phyloP scores from a whole-genome alignment of 2,888 invertebrate genomes.

The Kuschelorhynchus macadamiae region DNA sequence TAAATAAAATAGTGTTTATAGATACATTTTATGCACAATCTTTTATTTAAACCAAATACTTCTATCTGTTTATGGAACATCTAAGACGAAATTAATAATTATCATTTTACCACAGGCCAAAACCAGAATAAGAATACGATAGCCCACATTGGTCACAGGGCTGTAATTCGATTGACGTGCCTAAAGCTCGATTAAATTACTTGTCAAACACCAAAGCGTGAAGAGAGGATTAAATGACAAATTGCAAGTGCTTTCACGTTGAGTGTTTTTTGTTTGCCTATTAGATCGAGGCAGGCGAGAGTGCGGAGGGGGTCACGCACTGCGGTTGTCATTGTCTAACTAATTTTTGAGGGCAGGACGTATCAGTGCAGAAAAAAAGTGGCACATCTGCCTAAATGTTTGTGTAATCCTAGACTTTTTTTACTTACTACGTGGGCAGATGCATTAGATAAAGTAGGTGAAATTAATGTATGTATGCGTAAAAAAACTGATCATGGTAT shows the following conservation, averaged over 20 bases:
- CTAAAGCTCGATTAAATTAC: constrained; percentile 58
- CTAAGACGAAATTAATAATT: no score
- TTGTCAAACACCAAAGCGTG: constrained; percentile 63
- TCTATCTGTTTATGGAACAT: no score
- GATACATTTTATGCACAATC: no score
- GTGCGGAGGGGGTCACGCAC: constrained; percentile 36
- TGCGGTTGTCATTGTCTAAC: constrained; percentile 41
- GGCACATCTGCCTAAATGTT: constrained; percentile 41
- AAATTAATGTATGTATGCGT: no score
- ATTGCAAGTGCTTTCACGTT: constrained; percentile 59
- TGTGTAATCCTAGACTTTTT: background rate
- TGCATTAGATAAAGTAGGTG: no score
- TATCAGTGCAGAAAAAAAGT: constrained; percentile 33
- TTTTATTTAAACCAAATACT: no score
- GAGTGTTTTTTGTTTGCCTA: constrained; percentile 60
- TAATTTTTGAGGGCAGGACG: constrained; percentile 33
- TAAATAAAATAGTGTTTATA: no score
- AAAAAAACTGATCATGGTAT: no score
- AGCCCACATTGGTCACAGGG: constrained; percentile 12
- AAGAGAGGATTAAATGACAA: constrained; percentile 65
- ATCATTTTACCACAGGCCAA: no score
- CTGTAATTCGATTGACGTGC: constrained; percentile 19
- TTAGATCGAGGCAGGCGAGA: constrained; percentile 30
- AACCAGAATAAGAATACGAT: no score
- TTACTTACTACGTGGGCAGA: no score